Conservation (phyloP, 2,113 vertebrate species). For the Myotis brandtii region DNA sequence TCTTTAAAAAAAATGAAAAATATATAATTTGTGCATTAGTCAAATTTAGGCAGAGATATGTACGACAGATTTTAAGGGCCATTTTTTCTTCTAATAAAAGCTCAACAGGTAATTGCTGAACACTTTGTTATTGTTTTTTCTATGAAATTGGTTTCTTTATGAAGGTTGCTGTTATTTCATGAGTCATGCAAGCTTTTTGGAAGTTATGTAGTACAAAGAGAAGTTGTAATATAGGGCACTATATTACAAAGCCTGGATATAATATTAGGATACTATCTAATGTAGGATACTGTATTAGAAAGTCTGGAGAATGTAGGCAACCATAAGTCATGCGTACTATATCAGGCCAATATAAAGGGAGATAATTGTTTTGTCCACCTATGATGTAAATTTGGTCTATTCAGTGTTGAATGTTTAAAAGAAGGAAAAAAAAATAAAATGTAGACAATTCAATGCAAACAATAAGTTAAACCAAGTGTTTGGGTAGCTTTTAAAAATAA, state of each 20-base stretch:
- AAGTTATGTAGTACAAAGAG: background rate
- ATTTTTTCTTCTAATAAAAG: conserved; percentile 26
- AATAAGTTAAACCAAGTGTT: too few species aligned
- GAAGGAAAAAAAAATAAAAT: background rate
- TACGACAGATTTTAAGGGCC: background rate
- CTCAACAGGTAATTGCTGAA: background rate
- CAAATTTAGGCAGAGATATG: background rate
- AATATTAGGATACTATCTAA: too few species aligned
- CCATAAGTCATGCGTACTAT: background rate
- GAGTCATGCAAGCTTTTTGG: background rate
- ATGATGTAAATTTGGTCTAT: background rate
- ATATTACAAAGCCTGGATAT: background rate
- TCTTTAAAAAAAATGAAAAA: background rate
- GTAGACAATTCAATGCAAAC: too few species aligned
- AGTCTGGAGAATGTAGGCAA: background rate
- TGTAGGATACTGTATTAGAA: too few species aligned
- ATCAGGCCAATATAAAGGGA: background rate
- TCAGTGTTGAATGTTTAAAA: conserved; percentile 10
- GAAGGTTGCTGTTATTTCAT: background rate
- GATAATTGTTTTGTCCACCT: background rate
- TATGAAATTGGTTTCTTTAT: background rate
- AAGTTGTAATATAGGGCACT: background rate
- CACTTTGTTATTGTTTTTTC: background rate
- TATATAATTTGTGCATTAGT: background rate
- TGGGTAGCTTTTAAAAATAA: too few species aligned